Base-by-base conservation (phyloP, 2,797 vertebrate species). In the Tinamus major region DNA sequence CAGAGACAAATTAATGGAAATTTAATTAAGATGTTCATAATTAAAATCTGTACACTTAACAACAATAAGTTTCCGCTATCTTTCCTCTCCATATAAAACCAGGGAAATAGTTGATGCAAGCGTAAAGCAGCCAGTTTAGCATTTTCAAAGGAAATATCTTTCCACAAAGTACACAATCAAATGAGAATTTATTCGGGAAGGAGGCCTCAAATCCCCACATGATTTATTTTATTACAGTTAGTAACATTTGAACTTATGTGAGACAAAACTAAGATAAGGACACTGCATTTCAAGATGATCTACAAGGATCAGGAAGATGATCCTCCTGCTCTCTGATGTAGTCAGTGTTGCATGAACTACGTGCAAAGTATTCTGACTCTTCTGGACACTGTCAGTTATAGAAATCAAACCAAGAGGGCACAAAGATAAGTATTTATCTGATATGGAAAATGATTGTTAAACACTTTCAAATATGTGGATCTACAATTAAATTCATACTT, bases 11-110 rank as follows among this genome's bases (percentile, higher is more conserved):
- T 44, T 70, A 82, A 85, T 62, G 24, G 31, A 71, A 48, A 64
- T 82, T 58, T 33, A 85, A 90, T 87, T 83, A 87, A 89, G 72
- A 74, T 49, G 48, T 58, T 85, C 27, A 9, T 44, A 77, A 87
- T 85, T 74, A 82, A 82, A 75, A 79, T 56, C 41, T 75, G 29
- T n/a, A 56, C 33, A 53, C 9, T 56, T 63, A 56, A 77, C 44
- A 69, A 10, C 21, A 24, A 79, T 53, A 3, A 27, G 14, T 64
- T 87, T 75, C 9, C 70, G 31, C 14, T 87, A 74, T 18, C 5
- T 82, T 75, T 85, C 63, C 64, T 41, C 21, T 18, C 13, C 72
- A 8, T 35, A 27, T 35, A 27, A 67, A 89, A 76, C 7, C 68
- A 70, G 6, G 9, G 5, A 0, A 12, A 78, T 75, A n/a, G 2